Evolutionary conservation across 2,888 invertebrate genomes (phyloP).

Genomic region (Nudaria mundana): DNA sequence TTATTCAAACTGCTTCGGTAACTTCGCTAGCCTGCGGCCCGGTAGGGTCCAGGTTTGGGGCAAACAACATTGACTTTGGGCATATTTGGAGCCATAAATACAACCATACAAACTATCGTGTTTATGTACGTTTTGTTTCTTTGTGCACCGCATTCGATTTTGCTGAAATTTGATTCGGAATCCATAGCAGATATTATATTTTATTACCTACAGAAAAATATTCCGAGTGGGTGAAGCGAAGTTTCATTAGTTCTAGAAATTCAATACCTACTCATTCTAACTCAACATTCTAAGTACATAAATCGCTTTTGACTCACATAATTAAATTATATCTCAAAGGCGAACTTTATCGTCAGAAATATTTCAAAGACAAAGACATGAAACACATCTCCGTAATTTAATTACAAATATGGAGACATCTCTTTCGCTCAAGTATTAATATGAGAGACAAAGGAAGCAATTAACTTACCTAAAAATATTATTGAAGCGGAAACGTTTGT

Average conservation of each 20-base stretch:
- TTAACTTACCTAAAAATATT: conserved; percentile 47
- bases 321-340: conserved; percentile 1
- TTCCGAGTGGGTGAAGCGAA: too few species aligned
- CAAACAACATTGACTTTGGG: too few species aligned
- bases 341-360: conserved; percentile 9
- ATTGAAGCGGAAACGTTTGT: conserved; percentile 38
- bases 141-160: too few species aligned
- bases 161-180: too few species aligned
- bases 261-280: neutral
- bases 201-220: neutral
- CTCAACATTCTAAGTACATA: neutral
- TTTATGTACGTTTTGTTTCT: too few species aligned
- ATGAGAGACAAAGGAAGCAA: conserved; percentile 45
- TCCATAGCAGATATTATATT: neutral
- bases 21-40: too few species aligned
- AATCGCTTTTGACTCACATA: neutral
- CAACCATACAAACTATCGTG: too few species aligned
- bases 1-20: too few species aligned
- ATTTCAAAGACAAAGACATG: conserved; percentile 17
- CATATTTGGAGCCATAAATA: too few species aligned
- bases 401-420: conserved; percentile 23
- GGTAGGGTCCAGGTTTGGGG: too few species aligned
- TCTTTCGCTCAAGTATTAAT: conserved; percentile 30
- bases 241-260: too few species aligned
- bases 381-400: conserved; percentile 21